Evolutionary conservation across 2,113 vertebrate species (phyloP).

Genomic region (Aphelocoma coerulescens): DNA sequence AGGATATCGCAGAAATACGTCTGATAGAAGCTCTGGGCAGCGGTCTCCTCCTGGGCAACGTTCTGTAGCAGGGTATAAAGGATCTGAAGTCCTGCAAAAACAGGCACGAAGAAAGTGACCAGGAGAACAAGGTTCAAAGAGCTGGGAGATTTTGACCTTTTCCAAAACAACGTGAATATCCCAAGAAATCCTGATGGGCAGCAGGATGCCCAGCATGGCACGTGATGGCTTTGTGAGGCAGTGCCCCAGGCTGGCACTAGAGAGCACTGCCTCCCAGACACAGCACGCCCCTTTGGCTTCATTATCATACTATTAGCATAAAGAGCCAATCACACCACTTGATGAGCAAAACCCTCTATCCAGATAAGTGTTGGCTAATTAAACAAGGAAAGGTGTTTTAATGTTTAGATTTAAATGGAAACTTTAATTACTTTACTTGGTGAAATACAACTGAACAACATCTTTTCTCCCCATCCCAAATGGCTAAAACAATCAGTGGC

Average conservation of each 20-base stretch:
- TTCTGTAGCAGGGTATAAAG: slow-evolving; percentile 97
- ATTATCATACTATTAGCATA: background rate
- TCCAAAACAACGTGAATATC: background rate
- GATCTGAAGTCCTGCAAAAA: slow-evolving; percentile 88
- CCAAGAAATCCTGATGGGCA: background rate
- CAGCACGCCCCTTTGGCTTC: fast-evolving
- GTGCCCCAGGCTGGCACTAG: background rate
- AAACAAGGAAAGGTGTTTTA: background rate
- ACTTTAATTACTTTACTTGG: background rate
- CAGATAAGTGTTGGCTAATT: background rate
- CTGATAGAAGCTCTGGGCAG: slow-evolving; percentile 98
- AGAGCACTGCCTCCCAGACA: background rate
- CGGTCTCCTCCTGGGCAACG: slow-evolving; percentile 94
- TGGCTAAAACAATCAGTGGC: background rate
- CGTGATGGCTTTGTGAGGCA: fast-evolving
- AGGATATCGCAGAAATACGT: slow-evolving; percentile 98
- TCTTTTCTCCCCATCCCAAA: background rate
- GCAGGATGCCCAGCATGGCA: background rate
- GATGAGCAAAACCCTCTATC: background rate
- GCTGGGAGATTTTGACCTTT: background rate
- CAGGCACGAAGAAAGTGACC: background rate
- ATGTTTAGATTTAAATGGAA: background rate
- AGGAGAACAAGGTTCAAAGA: background rate
- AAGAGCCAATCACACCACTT: background rate
- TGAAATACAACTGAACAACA: background rate